These are phyloP conservation scores for Drepanosiphum platanoidis DNA, from an alignment of 2,888 invertebrate species.

Conservation along the genomic window DNA sequence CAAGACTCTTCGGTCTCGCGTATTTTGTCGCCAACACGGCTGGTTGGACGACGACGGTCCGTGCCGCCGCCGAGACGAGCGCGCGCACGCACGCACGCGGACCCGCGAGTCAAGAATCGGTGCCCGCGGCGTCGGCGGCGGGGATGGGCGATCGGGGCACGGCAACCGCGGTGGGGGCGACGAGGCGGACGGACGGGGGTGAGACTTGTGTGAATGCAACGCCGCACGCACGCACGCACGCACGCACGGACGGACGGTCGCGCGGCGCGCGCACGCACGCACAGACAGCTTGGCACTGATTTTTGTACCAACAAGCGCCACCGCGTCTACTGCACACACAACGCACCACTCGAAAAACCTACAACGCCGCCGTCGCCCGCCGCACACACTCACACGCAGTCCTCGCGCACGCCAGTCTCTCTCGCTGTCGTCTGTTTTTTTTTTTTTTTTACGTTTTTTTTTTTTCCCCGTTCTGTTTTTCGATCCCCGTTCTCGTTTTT, in stretches of 20 bases:
- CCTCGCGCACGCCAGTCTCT: slow-evolving; percentile 19
- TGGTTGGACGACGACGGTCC: slow-evolving; percentile 57
- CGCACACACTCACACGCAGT: slow-evolving; percentile 36
- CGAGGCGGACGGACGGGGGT: slow-evolving; percentile 33
- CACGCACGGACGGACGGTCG: slow-evolving; percentile 48
- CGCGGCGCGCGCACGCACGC: slow-evolving; percentile 17
- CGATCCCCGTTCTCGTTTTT: neutral
- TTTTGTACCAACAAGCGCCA: slow-evolving; percentile 61
- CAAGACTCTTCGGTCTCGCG: slow-evolving; percentile 55
- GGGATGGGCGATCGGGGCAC: slow-evolving; percentile 8
- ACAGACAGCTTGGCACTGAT: slow-evolving; percentile 62
- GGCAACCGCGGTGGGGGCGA: neutral
- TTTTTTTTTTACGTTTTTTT: slow-evolving; percentile 2
- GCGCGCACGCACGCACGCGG: slow-evolving; percentile 48
- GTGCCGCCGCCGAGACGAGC: slow-evolving; percentile 56
- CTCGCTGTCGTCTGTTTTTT: neutral
- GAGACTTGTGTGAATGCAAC: slow-evolving; percentile 62
- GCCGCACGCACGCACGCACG: slow-evolving; percentile 47
- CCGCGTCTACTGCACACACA: slow-evolving; percentile 60
- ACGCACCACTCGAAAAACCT: slow-evolving; percentile 51
- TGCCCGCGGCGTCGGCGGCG: slow-evolving; percentile 20
- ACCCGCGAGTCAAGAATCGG: slow-evolving; percentile 59
- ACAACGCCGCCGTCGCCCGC: slow-evolving; percentile 36
- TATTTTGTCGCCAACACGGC: slow-evolving; percentile 62
- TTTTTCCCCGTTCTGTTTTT: neutral